Evolutionary conservation across 2,888 invertebrate genomes (phyloP).

Genomic region (Drosophila robusta): DNA sequence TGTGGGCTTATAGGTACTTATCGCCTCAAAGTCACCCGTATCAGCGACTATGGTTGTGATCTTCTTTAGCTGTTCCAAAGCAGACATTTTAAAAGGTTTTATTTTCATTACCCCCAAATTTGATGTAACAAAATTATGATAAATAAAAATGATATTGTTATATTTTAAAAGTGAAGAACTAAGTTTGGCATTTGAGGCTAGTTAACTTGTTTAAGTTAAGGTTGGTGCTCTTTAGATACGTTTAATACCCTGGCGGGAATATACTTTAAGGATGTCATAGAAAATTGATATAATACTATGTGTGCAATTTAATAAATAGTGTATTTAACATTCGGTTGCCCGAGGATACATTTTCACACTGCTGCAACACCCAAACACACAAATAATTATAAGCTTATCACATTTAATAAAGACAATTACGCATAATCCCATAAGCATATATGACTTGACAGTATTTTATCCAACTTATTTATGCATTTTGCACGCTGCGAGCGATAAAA

Average conservation of each 20-base stretch:
- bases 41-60: constrained; percentile 29
- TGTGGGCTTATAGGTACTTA: constrained; percentile 88
- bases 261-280: background rate
- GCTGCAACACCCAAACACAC: background rate
- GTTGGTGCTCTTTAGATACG: background rate
- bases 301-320: background rate
- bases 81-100: constrained; percentile 12
- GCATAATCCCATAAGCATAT: constrained; percentile 10
- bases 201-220: constrained; percentile 1
- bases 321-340: background rate
- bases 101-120: background rate
- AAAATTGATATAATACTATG: background rate
- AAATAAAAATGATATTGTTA: background rate
- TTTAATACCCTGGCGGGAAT: background rate
- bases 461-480: constrained; percentile 38
- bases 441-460: constrained; percentile 23
- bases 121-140: background rate
- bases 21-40: constrained; percentile 15
- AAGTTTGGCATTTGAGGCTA: background rate
- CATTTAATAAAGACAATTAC: constrained; percentile 16
- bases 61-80: constrained; percentile 17
- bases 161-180: background rate
- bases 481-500: constrained; percentile 59
- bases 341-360: background rate
- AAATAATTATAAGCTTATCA: background rate